Conservation (phyloP, 2,888 invertebrate species). For the Tanaodytes sp. region DNA sequence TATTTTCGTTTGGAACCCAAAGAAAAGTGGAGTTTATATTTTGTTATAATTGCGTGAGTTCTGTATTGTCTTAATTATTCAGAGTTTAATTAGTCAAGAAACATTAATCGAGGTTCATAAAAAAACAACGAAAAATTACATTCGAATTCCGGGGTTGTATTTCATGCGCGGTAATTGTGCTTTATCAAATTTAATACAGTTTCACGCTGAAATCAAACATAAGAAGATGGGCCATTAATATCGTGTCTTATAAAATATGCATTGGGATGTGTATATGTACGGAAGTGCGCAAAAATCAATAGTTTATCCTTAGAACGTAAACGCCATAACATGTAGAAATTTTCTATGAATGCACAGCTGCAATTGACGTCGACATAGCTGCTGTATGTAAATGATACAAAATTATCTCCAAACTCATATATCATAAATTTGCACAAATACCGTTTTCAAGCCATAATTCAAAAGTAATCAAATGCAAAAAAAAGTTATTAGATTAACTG, state of each 20-base stretch:
- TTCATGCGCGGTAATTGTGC: constrained; percentile 9
- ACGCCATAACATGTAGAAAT: constrained; percentile 40
- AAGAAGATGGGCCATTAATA: constrained; percentile 41
- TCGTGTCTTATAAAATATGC: constrained; percentile 37
- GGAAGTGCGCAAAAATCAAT: constrained; percentile 42
- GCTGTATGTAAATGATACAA: constrained; percentile 43
- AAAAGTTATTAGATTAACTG: too few relatives aligned
- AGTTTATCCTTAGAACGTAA: constrained; percentile 38
- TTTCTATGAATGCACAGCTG: constrained; percentile 43
- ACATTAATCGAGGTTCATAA: constrained; percentile 15
- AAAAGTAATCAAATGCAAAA: not conserved
- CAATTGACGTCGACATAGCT: constrained; percentile 40
- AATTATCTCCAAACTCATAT: constrained; percentile 39
- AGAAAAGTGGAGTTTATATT: constrained; percentile 18
- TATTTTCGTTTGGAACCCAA: constrained; percentile 4
- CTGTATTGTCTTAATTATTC: constrained; percentile 16
- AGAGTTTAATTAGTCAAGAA: constrained; percentile 29
- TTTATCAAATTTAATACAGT: constrained; percentile 38
- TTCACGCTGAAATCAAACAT: constrained; percentile 26
- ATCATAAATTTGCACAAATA: constrained; percentile 21
- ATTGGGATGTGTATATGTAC: constrained; percentile 23
- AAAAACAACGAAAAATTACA: constrained; percentile 8
- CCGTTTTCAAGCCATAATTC: constrained; percentile 1
- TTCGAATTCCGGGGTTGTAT: constrained; percentile 12
- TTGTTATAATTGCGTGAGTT: constrained; percentile 19